phyloP scores from a whole-genome alignment of 2,113 vertebrate species.

The Gracilinanus agilis region DNA sequence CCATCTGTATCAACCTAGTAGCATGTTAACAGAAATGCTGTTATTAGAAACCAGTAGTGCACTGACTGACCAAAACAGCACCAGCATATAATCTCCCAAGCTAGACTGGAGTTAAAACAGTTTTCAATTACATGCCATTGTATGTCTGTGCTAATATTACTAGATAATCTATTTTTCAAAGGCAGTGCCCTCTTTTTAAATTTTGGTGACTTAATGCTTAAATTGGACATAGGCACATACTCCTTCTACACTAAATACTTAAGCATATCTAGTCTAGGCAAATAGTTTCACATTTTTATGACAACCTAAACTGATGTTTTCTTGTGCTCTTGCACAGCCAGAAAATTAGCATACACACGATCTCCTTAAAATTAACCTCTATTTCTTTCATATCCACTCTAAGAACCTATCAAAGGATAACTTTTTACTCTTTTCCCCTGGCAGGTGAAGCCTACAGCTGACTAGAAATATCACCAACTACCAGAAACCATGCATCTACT shows the following conservation, averaged over 20 bases:
- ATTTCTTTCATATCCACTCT: conserved; percentile 45
- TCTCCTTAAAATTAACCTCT: conserved; percentile 41
- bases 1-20: conserved; percentile 75
- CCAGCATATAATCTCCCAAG: conserved; percentile 59
- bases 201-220: conserved; percentile 53
- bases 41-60: conserved; percentile 73
- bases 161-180: conserved; percentile 45
- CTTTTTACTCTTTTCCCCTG: conserved; percentile 61
- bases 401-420: conserved; percentile 35
- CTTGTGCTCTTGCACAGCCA: conserved; percentile 28
- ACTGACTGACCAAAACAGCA: conserved; percentile 70
- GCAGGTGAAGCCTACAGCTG: conserved; percentile 69
- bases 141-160: neutral
- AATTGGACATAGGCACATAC: conserved; percentile 47
- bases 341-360: conserved; percentile 44
- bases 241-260: conserved; percentile 46
- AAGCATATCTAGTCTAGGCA: conserved; percentile 46
- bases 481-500: conserved; percentile 69
- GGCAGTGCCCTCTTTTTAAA: conserved; percentile 31
- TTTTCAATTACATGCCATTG: conserved; percentile 4
- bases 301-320: conserved; percentile 36
- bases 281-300: conserved; percentile 41
- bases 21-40: conserved; percentile 69
- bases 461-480: conserved; percentile 59
- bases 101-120: neutral